Base-by-base conservation (phyloP, 2,888 invertebrate species). In the Ferrisia virgata region DNA sequence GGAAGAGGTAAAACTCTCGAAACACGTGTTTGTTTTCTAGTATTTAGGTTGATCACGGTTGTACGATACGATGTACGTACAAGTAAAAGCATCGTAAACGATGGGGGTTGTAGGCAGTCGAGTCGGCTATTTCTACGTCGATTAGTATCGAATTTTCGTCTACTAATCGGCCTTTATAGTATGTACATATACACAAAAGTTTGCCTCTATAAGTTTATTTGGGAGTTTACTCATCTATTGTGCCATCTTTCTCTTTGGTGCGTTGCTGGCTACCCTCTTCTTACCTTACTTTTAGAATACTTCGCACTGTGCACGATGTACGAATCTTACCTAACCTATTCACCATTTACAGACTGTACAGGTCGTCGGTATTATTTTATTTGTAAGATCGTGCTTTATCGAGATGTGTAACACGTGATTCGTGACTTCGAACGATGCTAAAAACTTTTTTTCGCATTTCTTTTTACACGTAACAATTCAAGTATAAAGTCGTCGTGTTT, bases 21-120 rank as follows among this genome's bases (percentile, higher is more conserved):
- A 36, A 76, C 72, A 36, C 36, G 72, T 76, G 72, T 76, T 76
- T 76, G 72, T 76, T 76, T 76, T 76, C 33, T n/a, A n/a, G n/a
- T n/a, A n/a, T n/a, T n/a, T n/a, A n/a, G n/a, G n/a, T n/a, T n/a
- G n/a, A n/a, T n/a, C n/a, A n/a, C n/a, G n/a, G n/a, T 39, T 8
- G 39, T 39, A 39, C 39, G 5, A 39, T 8, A 39, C 39, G 39
- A 39, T 39, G 11, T 39, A 39, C 6, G 39, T 8, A 53, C 6
- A 4, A 18, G 72, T 33, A 76, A 36, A 36, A 76, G 36, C 18
- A 5, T 22, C 72, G n/a, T 33, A 53, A 53, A 53, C 22, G 53
- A 53, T 53, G 53, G 53, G 22, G 53, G 18, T 53, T 8, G 53
- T 40, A 53, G 15, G 15, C 9, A 15, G 15, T 53, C 18, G 53